Evolutionary conservation across 2,113 vertebrate species (phyloP), one percentile per base, ranked within the genome.

Genomic region (Mobula hypostoma): DNA sequence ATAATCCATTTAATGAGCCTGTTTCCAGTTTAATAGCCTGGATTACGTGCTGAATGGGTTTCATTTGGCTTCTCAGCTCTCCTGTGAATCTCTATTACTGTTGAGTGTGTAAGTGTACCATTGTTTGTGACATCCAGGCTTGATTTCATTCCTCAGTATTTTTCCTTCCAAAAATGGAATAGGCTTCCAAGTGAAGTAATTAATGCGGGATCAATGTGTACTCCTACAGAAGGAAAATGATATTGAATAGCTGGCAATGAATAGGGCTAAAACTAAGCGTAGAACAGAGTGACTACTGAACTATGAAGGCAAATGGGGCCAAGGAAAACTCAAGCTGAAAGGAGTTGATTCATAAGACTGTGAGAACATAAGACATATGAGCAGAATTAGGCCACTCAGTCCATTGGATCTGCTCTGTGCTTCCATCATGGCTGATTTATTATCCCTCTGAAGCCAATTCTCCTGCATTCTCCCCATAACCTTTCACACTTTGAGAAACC

Each of bases 81-180:
- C 7, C 80, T 83, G 40, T 56, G 7, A 58, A 9, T 83, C 58
- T 83, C 80, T 48, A 83, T 83, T 56, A 83, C 40, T 24, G 27
- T 40, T 83, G 48, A 56, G 15, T 58, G 80, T 83, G 7, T 58
- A 56, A 83, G 48, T 83, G 40, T 83, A 24, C 40, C 40, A 83
- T 56, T 19, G 40, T 2, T 48, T 24, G 80, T 83, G 6, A 63
- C 66, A 63, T 90, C 14, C 87, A 66, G 61, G 27, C 66, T 32
- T 15, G 66, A 90, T 32, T 90, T 90, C 15, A 17, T 27, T 14
- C 5, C 63, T 29, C n/a, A 90, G n/a, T 66, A 66, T 17, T 17
- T 90, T 90, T 48, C 58, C 12, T 90, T 90, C 87, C 87, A 66
- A n/a, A 66, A n/a, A 90, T 90, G 87, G 61, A 66, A 66, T n/a